These are phyloP conservation scores for Netta rufina DNA, from an alignment of 2,797 vertebrate species.

Conservation along the genomic window DNA sequence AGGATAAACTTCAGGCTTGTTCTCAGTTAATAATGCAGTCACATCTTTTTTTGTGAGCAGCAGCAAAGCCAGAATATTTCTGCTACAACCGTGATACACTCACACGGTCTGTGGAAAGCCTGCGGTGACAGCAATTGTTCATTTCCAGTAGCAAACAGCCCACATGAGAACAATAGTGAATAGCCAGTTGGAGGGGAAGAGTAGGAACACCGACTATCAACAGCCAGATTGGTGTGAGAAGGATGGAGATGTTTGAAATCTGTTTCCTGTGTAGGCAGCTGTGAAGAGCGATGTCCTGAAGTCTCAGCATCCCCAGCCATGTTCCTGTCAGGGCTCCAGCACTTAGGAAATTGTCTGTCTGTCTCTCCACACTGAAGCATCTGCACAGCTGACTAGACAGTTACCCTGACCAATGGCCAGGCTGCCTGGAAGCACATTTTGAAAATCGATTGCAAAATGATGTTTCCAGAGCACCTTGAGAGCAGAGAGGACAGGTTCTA, in stretches of 20 bases:
- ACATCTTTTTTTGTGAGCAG: not conserved
- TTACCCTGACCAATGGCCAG: not conserved
- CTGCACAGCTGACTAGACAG: constrained; percentile 11
- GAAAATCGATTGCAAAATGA: not conserved
- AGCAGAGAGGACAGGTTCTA: not conserved
- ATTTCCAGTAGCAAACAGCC: constrained; percentile 33
- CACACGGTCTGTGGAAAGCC: not conserved
- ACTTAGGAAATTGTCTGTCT: not conserved
- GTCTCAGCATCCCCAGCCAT: rapidly evolving
- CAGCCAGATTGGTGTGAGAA: not conserved
- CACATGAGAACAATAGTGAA: not conserved
- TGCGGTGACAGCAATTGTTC: constrained; percentile 14
- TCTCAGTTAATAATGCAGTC: constrained; percentile 26
- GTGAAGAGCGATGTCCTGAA: not conserved
- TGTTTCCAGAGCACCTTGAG: not conserved
- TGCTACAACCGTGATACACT: rapidly evolving
- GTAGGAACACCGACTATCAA: constrained; percentile 19
- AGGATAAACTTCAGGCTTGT: not conserved
- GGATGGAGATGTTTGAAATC: constrained; percentile 18
- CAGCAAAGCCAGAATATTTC: not conserved
- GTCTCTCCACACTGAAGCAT: not conserved
- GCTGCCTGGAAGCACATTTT: constrained; percentile 9
- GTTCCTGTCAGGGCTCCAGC: not conserved
- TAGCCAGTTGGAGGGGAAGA: not conserved
- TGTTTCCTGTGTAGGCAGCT: constrained; percentile 44